Conservation (phyloP, 2,113 vertebrate species). For the Pseudois nayaur region DNA sequence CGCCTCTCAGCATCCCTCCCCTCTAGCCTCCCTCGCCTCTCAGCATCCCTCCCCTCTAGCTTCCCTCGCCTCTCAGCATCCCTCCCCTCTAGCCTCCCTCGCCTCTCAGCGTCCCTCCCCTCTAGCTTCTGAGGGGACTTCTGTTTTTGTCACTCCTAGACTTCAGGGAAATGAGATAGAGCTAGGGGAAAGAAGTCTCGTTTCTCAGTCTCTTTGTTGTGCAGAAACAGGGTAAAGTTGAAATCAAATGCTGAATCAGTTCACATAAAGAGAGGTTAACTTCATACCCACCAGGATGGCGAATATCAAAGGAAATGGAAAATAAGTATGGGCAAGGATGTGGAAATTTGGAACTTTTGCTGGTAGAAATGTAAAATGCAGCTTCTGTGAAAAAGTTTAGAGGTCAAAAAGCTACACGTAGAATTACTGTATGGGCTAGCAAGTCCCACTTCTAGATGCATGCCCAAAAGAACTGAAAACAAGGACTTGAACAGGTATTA, state of each 20-base stretch:
- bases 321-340: background rate
- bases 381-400: background rate
- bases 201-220: background rate
- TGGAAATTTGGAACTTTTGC: background rate
- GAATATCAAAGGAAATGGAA: background rate
- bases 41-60: no score
- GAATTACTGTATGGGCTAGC: background rate
- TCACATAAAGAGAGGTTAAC: background rate
- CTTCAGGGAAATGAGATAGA: background rate
- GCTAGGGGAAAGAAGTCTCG: background rate
- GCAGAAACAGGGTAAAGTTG: background rate
- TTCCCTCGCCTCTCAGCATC: no score
- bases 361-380: background rate
- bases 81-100: no score
- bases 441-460: background rate
- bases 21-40: no score
- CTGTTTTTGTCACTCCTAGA: background rate
- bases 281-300: background rate
- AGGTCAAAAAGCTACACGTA: background rate
- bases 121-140: background rate
- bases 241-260: background rate
- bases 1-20: no score
- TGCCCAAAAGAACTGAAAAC: background rate
- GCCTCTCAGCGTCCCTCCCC: background rate
- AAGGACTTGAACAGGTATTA: background rate